Conservation (phyloP, 2,888 invertebrate genomes). For the Schizaphis graminum region DNA sequence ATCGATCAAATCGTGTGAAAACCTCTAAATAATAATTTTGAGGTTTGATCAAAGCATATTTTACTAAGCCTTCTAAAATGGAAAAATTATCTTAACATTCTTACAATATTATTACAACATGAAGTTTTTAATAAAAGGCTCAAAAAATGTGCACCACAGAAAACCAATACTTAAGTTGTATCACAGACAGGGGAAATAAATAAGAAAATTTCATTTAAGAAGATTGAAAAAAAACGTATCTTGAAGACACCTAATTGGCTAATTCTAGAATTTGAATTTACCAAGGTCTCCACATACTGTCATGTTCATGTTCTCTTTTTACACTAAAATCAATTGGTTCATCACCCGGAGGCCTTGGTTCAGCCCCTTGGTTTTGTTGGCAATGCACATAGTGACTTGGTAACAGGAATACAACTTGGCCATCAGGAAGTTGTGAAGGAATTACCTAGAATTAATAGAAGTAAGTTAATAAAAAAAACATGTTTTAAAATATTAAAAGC, state of each 20-base stretch:
- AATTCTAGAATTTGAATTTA: conserved; percentile 66
- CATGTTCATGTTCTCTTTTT: conserved; percentile 68
- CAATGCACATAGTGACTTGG: conserved; percentile 76
- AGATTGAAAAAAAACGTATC: conserved; percentile 30
- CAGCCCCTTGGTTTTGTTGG: conserved; percentile 66
- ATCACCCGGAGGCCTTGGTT: conserved; percentile 67
- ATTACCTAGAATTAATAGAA: conserved; percentile 71
- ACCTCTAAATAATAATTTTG: conserved; percentile 24
- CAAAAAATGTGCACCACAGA: conserved; percentile 53
- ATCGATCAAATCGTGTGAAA: conserved; percentile 25
- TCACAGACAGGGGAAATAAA: conserved; percentile 59
- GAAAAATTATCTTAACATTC: conserved; percentile 40
- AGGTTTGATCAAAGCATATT: conserved; percentile 51
- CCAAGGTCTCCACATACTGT: conserved; percentile 69
- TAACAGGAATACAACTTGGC: conserved; percentile 76
- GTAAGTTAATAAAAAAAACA: conserved; percentile 37
- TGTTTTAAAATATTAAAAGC: background rate
- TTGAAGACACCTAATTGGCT: conserved; percentile 1
- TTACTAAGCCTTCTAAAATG: conserved; percentile 46
- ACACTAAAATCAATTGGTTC: conserved; percentile 69
- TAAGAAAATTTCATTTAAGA: conserved; percentile 39
- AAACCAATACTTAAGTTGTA: conserved; percentile 58
- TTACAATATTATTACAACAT: conserved; percentile 28
- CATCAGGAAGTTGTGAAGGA: conserved; percentile 75
- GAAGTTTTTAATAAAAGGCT: conserved; percentile 34